Evolutionary conservation across 2,113 vertebrate species (phyloP).

Genomic region (Anoplopoma fimbria): DNA sequence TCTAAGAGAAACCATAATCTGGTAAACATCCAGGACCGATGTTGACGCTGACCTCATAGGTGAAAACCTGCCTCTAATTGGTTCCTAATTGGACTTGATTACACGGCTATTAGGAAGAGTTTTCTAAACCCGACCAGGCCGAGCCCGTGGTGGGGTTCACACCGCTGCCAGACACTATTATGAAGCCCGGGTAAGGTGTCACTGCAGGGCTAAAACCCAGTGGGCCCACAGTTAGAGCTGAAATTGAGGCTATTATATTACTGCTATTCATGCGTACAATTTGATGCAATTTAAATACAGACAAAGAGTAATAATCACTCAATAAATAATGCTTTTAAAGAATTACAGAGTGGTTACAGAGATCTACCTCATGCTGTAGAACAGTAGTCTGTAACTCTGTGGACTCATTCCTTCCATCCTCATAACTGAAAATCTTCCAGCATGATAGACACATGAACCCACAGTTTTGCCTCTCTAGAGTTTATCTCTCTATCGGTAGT

Average conservation of each 20-base stretch:
- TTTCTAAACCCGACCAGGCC: constrained; percentile 31
- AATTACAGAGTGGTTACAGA: constrained; percentile 34
- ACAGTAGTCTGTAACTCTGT: constrained; percentile 35
- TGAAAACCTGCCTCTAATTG: constrained; percentile 78
- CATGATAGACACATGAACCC: neutral
- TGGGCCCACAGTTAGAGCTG: constrained; percentile 44
- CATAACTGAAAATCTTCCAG: neutral
- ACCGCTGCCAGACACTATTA: constrained; percentile 53
- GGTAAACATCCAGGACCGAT: constrained; percentile 65
- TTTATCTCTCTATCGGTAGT: constrained; percentile 2
- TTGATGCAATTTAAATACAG: constrained; percentile 50
- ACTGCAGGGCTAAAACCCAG: constrained; percentile 55
- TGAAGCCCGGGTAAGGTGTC: constrained; percentile 75
- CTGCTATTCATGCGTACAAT: constrained; percentile 49
- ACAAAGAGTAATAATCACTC: constrained; percentile 51
- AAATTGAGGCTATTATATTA: constrained; percentile 66
- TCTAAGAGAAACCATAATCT: constrained; percentile 57
- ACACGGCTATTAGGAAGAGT: constrained; percentile 68
- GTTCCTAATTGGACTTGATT: constrained; percentile 79
- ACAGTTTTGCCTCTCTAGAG: neutral
- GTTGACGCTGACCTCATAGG: constrained; percentile 73
- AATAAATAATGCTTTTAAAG: constrained; percentile 56
- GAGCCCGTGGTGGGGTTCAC: constrained; percentile 26
- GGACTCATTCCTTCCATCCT: neutral
- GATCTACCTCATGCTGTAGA: constrained; percentile 23